These are phyloP conservation scores for Tinea semifulvella DNA, from an alignment of 2,888 invertebrate genomes.

Conservation along the genomic window DNA sequence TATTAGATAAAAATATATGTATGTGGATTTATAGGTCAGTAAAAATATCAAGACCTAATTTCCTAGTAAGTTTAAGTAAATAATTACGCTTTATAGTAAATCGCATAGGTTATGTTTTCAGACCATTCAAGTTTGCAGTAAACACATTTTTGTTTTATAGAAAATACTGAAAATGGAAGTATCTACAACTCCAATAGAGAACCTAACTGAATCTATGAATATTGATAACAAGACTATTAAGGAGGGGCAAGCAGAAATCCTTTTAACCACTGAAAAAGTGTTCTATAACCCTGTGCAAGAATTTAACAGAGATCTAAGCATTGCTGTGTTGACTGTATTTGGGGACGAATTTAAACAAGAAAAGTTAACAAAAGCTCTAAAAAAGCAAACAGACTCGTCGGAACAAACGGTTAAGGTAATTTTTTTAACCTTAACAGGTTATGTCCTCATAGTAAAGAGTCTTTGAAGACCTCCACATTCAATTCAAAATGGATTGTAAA, in stretches of 20 bases:
- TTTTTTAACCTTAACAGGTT: neutral
- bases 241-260: slow-evolving; percentile 84
- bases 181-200: neutral
- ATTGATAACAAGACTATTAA: slow-evolving; percentile 37
- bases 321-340: slow-evolving; percentile 77
- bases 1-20: too few relatives aligned
- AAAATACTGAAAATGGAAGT: neutral
- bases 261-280: slow-evolving; percentile 76
- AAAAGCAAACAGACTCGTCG: slow-evolving; percentile 20
- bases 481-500: too few relatives aligned
- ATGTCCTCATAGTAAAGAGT: too few relatives aligned
- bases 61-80: neutral
- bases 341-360: slow-evolving; percentile 55
- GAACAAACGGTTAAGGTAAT: neutral
- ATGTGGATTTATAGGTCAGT: too few relatives aligned
- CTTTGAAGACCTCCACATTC: too few relatives aligned
- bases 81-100: neutral
- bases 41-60: neutral
- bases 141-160: too few relatives aligned
- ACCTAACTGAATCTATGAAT: neutral
- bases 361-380: slow-evolving; percentile 27
- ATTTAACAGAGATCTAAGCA: slow-evolving; percentile 94
- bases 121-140: too few relatives aligned
- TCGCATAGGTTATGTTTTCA: neutral
- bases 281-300: slow-evolving; percentile 99